Base-by-base conservation (phyloP, 2,113 vertebrate genomes). In the Oryzias woworae region DNA sequence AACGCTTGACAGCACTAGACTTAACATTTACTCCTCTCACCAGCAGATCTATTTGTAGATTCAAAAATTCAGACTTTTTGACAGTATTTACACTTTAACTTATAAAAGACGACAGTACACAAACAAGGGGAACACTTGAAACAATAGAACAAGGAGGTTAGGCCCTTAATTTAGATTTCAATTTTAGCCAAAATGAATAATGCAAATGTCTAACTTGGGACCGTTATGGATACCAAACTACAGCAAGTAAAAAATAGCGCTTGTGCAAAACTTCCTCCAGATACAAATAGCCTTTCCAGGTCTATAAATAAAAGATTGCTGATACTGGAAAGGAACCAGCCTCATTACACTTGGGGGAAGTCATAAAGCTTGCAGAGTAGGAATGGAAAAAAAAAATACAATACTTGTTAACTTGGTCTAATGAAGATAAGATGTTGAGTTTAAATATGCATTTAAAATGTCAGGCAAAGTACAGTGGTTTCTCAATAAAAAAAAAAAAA, bases 231-330 rank as follows among this genome's bases (percentile, higher is more conserved):
- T 54, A 16, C 58, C 51, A 71, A 47, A 50, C 57, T 51, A 47
- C 48, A 62, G 60, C 36, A 20, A 66, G 72, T 66, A 74, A 80
- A 80, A 85, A 90, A 85, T 66, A 80, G 63, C 58, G 24, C 45
- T 65, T 43, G 8, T 67, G 66, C 70, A 79, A 84, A 61, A 84
- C 78, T 83, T 90, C 85, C 87, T 85, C 62, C 24, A 42, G 55
- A 83, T 64, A 85, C 65, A 85, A 90, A 89, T 88, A 90, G 80
- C 62, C 69, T 80, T 84, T 84, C 77, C 73, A 78, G 66, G 44
- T 66, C 88, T 84, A 85, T 85, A 86, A 90, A 92, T 89, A 90
- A 78, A 20, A 76, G 65, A 71, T 48, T 26, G 62, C 46, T 75
- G 63, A 58, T 80, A 72, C 74, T 87, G 82, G 86, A 87, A 75